A percentile compares a stretch with the other conserved stretches of the same genome.
These are phyloP conservation scores for Neocrepidodera transversa DNA, from an alignment of 2,888 invertebrate species.

Conservation along the genomic window DNA sequence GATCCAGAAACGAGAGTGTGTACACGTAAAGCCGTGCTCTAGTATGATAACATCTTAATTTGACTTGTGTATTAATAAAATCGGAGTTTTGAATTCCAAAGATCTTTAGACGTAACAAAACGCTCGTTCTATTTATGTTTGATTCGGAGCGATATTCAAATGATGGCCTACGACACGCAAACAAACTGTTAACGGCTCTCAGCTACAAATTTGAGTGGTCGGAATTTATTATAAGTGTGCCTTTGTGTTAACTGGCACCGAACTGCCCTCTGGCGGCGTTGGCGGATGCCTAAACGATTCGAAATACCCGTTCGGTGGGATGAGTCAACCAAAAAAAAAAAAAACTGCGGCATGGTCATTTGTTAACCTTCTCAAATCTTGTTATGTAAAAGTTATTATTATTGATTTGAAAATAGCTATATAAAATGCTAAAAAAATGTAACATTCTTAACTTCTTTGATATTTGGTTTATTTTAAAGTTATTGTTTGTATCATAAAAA, in stretches of 20 bases:
- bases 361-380: constrained; percentile 5
- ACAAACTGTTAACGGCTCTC: constrained; percentile 52
- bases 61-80: constrained; percentile 48
- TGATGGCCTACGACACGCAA: constrained; percentile 51
- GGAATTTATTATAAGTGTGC: constrained; percentile 33
- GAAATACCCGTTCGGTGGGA: constrained; percentile 3
- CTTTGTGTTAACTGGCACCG: constrained; percentile 10
- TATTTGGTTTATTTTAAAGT: no score
- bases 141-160: constrained; percentile 55
- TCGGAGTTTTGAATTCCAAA: constrained; percentile 47
- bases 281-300: constrained; percentile 11
- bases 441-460: no score
- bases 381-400: constrained; percentile 14
- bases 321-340: constrained; percentile 14
- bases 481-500: no score
- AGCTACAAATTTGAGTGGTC: constrained; percentile 37
- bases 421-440: no score
- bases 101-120: constrained; percentile 51
- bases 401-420: background rate
- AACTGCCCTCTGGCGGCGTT: constrained; percentile 14
- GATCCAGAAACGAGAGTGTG: constrained; percentile 21
- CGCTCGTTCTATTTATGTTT: constrained; percentile 54
- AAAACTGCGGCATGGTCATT: background rate
- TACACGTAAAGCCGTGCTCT: constrained; percentile 28
- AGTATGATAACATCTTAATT: constrained; percentile 46